Percentiles rank a stretch among this genome's conserved stretches.
phyloP scores from a whole-genome alignment of 2,113 vertebrate genomes.

The western clawed frog (Xenopus tropicalis) region UCB_Xtro_10.0 CM004443.2:177940001-177940500 shows the following conservation, averaged over 20 bases:
- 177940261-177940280: conserved; percentile 81
- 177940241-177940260: conserved; percentile 65
- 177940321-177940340: conserved; percentile 77
- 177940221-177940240: neutral
- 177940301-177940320: conserved; percentile 81
- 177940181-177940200: neutral
- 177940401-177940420: conserved; percentile 81
- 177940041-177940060: no score
- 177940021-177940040: no score
- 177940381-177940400: conserved; percentile 84
- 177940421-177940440: conserved; percentile 75
- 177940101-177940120: no score
- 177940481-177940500: conserved; percentile 80
- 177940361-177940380: conserved; percentile 88
- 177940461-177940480: conserved; percentile 68
- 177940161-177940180: no score
- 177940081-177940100: no score
- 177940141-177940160: no score
- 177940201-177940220: neutral
- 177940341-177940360: conserved; percentile 82
- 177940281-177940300: conserved; percentile 86
- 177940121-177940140: no score
- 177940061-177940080: no score
- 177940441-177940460: neutral
- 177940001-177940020: no score